Evolutionary conservation across 1,140 invertebrate species (phyloP), one percentile per base, ranked within the genome.

Genomic region (Glossosoma conforme): DNA sequence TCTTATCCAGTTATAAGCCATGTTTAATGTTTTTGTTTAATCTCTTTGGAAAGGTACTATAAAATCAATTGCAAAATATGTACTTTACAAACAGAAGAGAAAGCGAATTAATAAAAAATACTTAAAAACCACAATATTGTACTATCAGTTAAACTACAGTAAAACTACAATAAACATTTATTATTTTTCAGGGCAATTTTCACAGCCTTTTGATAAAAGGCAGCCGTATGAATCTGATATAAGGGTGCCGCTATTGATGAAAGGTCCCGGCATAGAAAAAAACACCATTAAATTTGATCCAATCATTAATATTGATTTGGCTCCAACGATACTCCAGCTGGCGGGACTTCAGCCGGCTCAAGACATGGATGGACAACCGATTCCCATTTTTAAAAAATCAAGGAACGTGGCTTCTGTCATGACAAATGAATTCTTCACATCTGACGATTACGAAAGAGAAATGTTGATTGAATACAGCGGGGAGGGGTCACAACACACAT

Each of bases 201-300:
- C 85, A 17, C 77, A 91, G 69, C 85, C 91, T 0, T 83, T 82
- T 61, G 92, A 94, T 66, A 95, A 95, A 65, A 74, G 91, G 15
- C 88, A 92, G 58, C 85, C 87, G 0, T 95, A 95, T 65, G 89
- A 95, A 62, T 85, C 88, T 2, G 92, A 95, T 62, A 87, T 92
- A 22, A 77, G 79, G 60, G 81, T 94, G 1, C 91, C 92, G 4
- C 68, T 95, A 10, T 59, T 93, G 19, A 80, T 94, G 2, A 70
- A 82, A 50, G 91, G 91, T 15, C 91, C 91, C 2, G 75, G 74
- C 1, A 74, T 92, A 17, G 56, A 60, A 19, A 59, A 65, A 42
- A 78, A 76, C 18, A 59, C 58, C 1, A 54, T 69, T 11, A 59
- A 77, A 32, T 56, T 70, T 14, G 70, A 78, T 37, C 78, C 84